Evolutionary conservation across 2,797 vertebrate genomes (phyloP).

Genomic region (Labroides dimidiatus): DNA sequence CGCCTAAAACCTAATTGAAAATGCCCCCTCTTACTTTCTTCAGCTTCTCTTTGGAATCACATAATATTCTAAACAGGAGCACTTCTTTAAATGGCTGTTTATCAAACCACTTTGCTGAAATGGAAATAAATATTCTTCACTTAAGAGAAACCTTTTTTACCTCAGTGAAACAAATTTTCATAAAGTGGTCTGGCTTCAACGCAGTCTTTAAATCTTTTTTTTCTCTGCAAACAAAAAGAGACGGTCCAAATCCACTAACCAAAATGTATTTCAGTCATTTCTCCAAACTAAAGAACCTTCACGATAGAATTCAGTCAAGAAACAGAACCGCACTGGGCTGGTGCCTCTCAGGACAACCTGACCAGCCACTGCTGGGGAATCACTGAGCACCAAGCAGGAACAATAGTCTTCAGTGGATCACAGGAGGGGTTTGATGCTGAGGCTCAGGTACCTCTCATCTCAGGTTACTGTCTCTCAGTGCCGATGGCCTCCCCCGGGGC

Average conservation of each 20-base stretch:
- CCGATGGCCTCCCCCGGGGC: slow-evolving; percentile 65
- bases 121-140: slow-evolving; percentile 40
- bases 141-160: slow-evolving; percentile 23
- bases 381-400: slow-evolving; percentile 34
- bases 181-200: slow-evolving; percentile 14
- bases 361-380: slow-evolving; percentile 29
- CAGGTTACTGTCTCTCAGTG: slow-evolving; percentile 64
- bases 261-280: neutral
- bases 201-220: slow-evolving; percentile 14
- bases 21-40: slow-evolving; percentile 41
- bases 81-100: slow-evolving; percentile 55
- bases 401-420: slow-evolving; percentile 58
- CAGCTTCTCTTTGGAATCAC: slow-evolving; percentile 39
- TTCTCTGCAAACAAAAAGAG: slow-evolving; percentile 15
- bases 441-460: slow-evolving; percentile 74
- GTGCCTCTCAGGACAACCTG: neutral
- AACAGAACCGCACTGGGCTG: neutral
- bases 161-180: slow-evolving; percentile 22
- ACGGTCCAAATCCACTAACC: neutral
- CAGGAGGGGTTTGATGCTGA: slow-evolving; percentile 64
- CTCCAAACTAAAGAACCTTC: neutral
- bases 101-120: slow-evolving; percentile 46
- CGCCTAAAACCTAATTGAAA: slow-evolving; percentile 65
- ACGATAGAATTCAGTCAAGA: no score
- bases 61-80: slow-evolving; percentile 36